Conservation (phyloP, 1,140 invertebrate genomes). For the Bradynema listronoti region DNA sequence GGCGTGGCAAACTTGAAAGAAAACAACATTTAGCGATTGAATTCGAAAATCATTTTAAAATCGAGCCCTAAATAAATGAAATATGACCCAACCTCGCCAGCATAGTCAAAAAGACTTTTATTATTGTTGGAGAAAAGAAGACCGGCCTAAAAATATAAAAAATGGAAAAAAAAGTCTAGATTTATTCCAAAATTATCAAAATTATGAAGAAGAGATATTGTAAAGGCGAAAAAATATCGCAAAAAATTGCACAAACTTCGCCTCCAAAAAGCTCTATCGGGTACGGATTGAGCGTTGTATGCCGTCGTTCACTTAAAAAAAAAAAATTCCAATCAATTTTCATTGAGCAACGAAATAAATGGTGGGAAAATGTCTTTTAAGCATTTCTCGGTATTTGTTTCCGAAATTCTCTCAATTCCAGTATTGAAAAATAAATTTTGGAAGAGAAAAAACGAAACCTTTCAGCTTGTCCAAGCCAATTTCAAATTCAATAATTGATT, state of each 20-base stretch:
- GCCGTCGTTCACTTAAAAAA: slow-evolving; percentile 8
- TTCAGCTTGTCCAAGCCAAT: too few species aligned
- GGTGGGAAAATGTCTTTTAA: too few species aligned
- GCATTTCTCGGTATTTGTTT: too few species aligned
- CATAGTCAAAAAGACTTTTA: slow-evolving; percentile 3
- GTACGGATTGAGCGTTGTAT: slow-evolving; percentile 19
- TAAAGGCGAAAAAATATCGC: neutral
- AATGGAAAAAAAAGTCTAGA: neutral
- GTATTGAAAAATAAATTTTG: too few species aligned
- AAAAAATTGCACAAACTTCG: neutral
- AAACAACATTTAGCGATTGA: too few species aligned
- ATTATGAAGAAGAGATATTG: neutral
- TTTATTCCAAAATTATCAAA: neutral
- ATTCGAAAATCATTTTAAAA: too few species aligned
- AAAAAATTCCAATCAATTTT: too few species aligned
- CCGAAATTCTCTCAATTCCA: too few species aligned
- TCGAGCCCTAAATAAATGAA: slow-evolving; percentile 3
- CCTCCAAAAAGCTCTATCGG: slow-evolving; percentile 4
- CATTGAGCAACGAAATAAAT: too few species aligned
- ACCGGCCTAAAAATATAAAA: slow-evolving; percentile 1
- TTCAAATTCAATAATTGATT: too few species aligned
- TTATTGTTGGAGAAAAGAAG: neutral
- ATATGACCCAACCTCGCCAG: slow-evolving; percentile 1
- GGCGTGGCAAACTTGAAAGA: slow-evolving; percentile 2
- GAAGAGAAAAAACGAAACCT: too few species aligned